phyloP scores from a whole-genome alignment of 2,888 invertebrate species.

The Anoncus sp. region DNA sequence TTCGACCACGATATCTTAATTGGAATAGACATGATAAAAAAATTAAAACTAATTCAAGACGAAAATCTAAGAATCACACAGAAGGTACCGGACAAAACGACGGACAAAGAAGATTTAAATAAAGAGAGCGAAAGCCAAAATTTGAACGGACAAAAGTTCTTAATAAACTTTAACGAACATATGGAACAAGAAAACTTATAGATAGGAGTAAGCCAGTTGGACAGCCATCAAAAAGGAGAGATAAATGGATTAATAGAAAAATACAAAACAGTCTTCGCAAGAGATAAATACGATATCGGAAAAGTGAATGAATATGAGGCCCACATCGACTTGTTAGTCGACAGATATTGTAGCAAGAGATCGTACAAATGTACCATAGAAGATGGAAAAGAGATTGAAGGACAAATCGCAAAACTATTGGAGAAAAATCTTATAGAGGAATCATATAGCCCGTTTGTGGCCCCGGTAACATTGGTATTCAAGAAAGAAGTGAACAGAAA shows the following conservation, averaged over 20 bases:
- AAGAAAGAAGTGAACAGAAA: no score
- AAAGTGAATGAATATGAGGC: constrained; percentile 49
- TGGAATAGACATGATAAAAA: constrained; percentile 70
- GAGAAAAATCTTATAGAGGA: constrained; percentile 54
- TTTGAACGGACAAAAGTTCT: background rate
- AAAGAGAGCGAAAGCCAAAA: constrained; percentile 10
- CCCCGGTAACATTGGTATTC: constrained; percentile 48
- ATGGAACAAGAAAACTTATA: constrained; percentile 38
- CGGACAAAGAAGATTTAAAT: background rate
- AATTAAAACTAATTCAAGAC: constrained; percentile 68
- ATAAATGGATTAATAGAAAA: constrained; percentile 45
- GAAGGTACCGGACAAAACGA: background rate
- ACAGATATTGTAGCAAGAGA: constrained; percentile 39
- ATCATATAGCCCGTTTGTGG: constrained; percentile 46
- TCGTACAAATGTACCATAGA: constrained; percentile 45
- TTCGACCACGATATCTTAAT: constrained; percentile 70
- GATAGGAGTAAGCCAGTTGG: constrained; percentile 39
- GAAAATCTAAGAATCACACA: constrained; percentile 61
- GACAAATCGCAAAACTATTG: constrained; percentile 56
- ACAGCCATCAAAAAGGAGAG: constrained; percentile 42
- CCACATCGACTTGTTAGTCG: constrained; percentile 42
- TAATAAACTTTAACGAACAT: constrained; percentile 41
- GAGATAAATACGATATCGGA: constrained; percentile 35
- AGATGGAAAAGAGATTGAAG: constrained; percentile 51
- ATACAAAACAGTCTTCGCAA: constrained; percentile 54